These are phyloP conservation scores for Hystrix brachyura DNA, from an alignment of 2,113 vertebrate genomes.

Conservation along the genomic window DNA sequence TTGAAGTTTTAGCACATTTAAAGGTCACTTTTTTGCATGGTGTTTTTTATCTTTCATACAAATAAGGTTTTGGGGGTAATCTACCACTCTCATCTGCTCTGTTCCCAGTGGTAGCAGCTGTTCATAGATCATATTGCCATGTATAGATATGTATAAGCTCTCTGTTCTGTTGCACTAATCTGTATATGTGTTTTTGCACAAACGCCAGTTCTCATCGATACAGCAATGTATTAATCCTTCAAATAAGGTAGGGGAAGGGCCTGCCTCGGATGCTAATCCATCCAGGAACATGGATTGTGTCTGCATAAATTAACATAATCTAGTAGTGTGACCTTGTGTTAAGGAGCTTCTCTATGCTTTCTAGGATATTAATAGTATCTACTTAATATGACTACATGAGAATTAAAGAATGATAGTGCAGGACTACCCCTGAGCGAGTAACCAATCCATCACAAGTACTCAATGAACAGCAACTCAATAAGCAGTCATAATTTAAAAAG, in stretches of 20 bases:
- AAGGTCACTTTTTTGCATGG: background rate
- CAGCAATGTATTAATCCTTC: background rate
- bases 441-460: background rate
- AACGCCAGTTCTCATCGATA: background rate
- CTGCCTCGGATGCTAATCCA: background rate
- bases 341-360: background rate
- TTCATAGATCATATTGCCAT: background rate
- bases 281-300: background rate
- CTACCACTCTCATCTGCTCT: background rate
- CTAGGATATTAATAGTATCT: background rate
- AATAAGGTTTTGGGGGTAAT: background rate
- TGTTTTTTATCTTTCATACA: background rate
- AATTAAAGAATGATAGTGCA: background rate
- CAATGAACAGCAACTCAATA: background rate
- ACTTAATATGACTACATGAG: background rate
- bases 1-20: background rate
- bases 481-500: background rate
- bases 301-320: constrained; percentile 26
- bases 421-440: background rate
- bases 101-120: background rate
- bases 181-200: background rate
- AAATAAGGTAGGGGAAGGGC: background rate
- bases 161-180: background rate
- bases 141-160: background rate
- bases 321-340: constrained; percentile 5